Evolutionary conservation across 2,113 vertebrate species (phyloP).

Genomic region (Semnornis frantzii): DNA sequence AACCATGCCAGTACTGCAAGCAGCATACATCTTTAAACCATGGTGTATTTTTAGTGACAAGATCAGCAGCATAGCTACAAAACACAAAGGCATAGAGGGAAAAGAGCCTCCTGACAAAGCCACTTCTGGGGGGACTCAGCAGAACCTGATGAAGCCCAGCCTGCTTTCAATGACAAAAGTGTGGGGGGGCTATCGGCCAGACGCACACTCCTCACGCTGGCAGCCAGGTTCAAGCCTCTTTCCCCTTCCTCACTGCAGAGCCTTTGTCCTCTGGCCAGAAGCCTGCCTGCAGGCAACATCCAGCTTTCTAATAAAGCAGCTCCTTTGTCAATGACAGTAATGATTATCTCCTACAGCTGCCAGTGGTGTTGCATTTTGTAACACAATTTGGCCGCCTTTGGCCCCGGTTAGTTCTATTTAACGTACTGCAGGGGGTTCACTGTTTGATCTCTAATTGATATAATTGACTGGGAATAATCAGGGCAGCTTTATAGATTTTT

Average conservation of each 20-base stretch:
- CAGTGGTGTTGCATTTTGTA: slow-evolving; percentile 83
- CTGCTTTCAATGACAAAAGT: slow-evolving; percentile 68
- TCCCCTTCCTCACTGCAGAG: slow-evolving; percentile 41
- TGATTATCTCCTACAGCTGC: slow-evolving; percentile 84
- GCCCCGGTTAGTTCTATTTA: slow-evolving; percentile 81
- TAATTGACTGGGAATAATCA: slow-evolving; percentile 88
- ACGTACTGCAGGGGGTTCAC: slow-evolving; percentile 81
- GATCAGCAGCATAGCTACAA: not conserved
- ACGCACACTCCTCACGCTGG: not conserved
- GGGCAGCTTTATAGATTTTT: slow-evolving; percentile 80
- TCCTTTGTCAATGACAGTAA: slow-evolving; percentile 81
- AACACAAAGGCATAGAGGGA: not conserved
- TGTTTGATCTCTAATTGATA: slow-evolving; percentile 89
- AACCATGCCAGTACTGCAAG: not conserved
- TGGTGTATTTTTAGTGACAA: accelerated
- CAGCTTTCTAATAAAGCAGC: slow-evolving; percentile 82
- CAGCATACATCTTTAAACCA: not conserved
- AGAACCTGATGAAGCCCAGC: not conserved
- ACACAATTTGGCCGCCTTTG: slow-evolving; percentile 84
- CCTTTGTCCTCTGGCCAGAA: slow-evolving; percentile 77
- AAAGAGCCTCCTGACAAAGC: not conserved
- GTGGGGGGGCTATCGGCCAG: slow-evolving; percentile 29
- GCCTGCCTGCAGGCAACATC: slow-evolving; percentile 77
- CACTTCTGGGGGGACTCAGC: not conserved
- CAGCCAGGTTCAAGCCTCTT: slow-evolving; percentile 39